Base-by-base conservation (phyloP, 2,888 invertebrate genomes). In the Blastobasis adustella region DNA sequence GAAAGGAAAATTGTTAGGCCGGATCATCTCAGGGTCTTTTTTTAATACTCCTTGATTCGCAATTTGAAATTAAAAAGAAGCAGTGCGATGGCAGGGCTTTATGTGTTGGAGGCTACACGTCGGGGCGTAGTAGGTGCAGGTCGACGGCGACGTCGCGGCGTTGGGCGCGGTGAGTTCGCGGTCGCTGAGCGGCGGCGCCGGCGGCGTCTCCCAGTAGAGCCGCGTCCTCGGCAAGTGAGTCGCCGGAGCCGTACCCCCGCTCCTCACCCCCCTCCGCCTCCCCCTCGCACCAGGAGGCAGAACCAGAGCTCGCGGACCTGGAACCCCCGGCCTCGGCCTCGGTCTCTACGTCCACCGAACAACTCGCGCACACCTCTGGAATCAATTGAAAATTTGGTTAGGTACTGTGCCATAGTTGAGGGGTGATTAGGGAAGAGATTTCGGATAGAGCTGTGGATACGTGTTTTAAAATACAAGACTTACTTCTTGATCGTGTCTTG, bases 271-370 rank as follows among this genome's bases (percentile, higher is more conserved):
- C 80, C 50, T 85, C 90, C 38, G 74, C 85, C 41, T 85, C 89
- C 45, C 89, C 90, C 54, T 91, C 91, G 57, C 90, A 90, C 89
- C 82, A 89, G 61, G 75, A 90, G 74, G 69, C 84, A 65, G 71
- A 89, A 65, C 89, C 90, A 52, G 86, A 85, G 68, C 86, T 88
- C 57, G 76, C 82, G 5, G 82, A 83, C 36, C 73, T 69, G 7
- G 76, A 76, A 37, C 73, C 79, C 50, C 82, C 89, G 48, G 76
- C 86, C 48, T 76, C 79, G 47, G 72, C 76, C 59, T 84, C 90
- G 64, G 77, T 86, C 76, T 74, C 89, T 69, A 75, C 88, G 59
- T 86, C 88, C 60, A 84, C 85, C 36, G 87, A 86, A 63, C 85
- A 83, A 69, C 71, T 87, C 65, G 76, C 81, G 72, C 88, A 85